Evolutionary conservation across 2,113 vertebrate species (phyloP), one percentile per base, ranked within the genome.

Genomic region (Cranoglanis bouderius): DNA sequence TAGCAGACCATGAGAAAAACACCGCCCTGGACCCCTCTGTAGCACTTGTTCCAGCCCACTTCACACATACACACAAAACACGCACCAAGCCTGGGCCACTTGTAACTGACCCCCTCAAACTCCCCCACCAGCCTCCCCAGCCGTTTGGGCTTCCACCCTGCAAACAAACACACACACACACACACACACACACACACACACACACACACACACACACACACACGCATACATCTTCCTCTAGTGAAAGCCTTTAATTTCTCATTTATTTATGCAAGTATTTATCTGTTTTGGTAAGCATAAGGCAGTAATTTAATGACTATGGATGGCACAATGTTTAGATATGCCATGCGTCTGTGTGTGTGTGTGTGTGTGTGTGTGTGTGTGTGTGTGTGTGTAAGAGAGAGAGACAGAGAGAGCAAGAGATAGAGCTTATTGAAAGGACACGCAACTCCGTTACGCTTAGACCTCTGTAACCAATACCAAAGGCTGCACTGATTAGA

Each of bases 401-500:
- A 91, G 90, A 93, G 86, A 90, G 77, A 87, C 86, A 89, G 90
- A 85, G 82, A 88, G 89, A 67, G 77, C 78, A 32, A 83, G 84
- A 89, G 88, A 14, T 75, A 91, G 90, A 92, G 91, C 85, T 88
- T 86, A 67, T 32, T 82, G 63, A 1, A 18, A 63, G 70, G 46
- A 46, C 70, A 55, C 12, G 63, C 70, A 89, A 65, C 55, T 86
- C 95, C 94, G 96, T 96, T 97, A 96, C 94, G 93, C 93, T 92
- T 95, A 93, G 95, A 94, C 93, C 91, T 90, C 92, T 88, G 92
- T 95, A 96, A 96, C 96, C 96, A 96, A 95, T 95, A 96, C 92
- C 89, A 95, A 96, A 94, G 94, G 94, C 94, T 96, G 94, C 86
- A 14, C 95, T 97, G 95, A 96, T 97, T 97, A 97, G 94, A 95